phyloP scores from a whole-genome alignment of 2,797 vertebrate species.

The Schizopygopsis pylzovi region DNA sequence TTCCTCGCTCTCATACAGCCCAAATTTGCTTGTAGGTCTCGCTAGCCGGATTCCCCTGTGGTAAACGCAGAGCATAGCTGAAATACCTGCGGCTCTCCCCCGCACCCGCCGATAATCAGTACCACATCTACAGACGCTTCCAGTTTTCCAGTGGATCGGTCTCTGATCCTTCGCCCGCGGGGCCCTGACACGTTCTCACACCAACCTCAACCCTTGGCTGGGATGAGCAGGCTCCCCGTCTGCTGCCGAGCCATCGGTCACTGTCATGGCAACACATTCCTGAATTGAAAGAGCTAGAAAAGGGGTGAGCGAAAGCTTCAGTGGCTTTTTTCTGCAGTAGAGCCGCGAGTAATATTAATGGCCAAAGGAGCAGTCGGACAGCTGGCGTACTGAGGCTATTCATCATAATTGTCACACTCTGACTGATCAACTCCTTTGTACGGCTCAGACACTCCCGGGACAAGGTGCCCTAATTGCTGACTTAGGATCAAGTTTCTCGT shows the following conservation, averaged over 20 bases:
- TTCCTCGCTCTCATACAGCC: slow-evolving; percentile 52
- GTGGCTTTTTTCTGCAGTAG: slow-evolving; percentile 32
- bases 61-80: slow-evolving; percentile 54
- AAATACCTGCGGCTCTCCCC: slow-evolving; percentile 67
- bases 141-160: slow-evolving; percentile 63
- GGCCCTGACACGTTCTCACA: slow-evolving; percentile 61
- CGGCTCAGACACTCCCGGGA: slow-evolving; percentile 32
- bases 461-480: slow-evolving; percentile 49
- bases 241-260: slow-evolving; percentile 44
- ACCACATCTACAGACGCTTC: slow-evolving; percentile 69
- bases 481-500: slow-evolving; percentile 37
- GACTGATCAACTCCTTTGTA: slow-evolving; percentile 47
- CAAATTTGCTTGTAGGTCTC: slow-evolving; percentile 18
- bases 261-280: slow-evolving; percentile 51
- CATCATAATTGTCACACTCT: slow-evolving; percentile 43
- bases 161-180: slow-evolving; percentile 61
- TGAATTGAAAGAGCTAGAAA: slow-evolving; percentile 43
- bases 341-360: slow-evolving; percentile 50
- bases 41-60: slow-evolving; percentile 36
- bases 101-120: slow-evolving; percentile 74
- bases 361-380: slow-evolving; percentile 49
- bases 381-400: slow-evolving; percentile 34
- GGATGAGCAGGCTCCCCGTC: slow-evolving; percentile 41
- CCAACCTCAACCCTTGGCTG: slow-evolving; percentile 44
- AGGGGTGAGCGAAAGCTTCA: slow-evolving; percentile 25